Base-by-base conservation (phyloP, 2,888 invertebrate genomes). In the Drosophila mercatorum region DNA sequence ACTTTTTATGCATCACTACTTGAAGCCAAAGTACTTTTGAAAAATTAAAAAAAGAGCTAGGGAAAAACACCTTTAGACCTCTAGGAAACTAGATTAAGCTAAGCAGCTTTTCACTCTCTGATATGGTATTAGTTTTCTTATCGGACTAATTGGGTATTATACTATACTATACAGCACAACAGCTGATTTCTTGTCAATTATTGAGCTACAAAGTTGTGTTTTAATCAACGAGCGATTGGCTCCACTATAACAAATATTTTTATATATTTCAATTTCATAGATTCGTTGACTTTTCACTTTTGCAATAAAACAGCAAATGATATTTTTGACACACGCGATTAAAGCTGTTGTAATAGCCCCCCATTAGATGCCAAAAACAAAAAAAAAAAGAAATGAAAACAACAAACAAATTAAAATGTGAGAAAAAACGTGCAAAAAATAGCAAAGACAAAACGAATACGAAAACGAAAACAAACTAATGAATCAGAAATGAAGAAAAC, bases 401-500 rank as follows among this genome's bases (percentile, higher is more conserved):
- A 72, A 73, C 76, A 41, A 72, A 71, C 76, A 41, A 55, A 40
- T 56, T 66, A 17, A 58, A 63, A 69, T 71, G 61, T 58, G 49
- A 7, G 59, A 63, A 67, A 72, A 79, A 72, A 81, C 81, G 74
- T 86, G 87, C 65, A 53, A 70, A 67, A 68, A 78, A 69, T 75
- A 63, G 40, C 44, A 61, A 70, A 65, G 56, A 59, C 57, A 60
- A 70, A 38, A 53, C 17, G 17, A 17, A 17, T 17, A 53, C 44
- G 7, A 34, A 34, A 63, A 70, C 11, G 36, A 36, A 66, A 58
- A 59, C 62, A 65, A 72, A 60, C 58, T 47, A 14, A 55, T 22
- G 53, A 52, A 71, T 75, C 64, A 41, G 41, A 66, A 60, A 74
- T 34, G 31, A 68, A 53, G 22, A 53, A 81, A 82, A 72, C 65